Conservation (phyloP, 2,113 vertebrate genomes). For the Cygnus buccinator region DNA sequence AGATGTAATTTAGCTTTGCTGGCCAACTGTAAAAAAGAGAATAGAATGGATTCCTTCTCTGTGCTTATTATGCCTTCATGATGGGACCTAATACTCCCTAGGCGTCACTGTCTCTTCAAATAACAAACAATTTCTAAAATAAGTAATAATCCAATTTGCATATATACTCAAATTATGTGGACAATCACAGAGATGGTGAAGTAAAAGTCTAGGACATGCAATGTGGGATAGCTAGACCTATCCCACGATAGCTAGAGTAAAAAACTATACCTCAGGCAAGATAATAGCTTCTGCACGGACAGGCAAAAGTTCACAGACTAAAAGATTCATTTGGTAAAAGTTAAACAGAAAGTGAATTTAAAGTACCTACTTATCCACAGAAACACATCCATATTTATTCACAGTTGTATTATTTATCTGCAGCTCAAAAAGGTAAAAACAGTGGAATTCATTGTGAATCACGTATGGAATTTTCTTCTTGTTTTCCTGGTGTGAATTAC, state of each 20-base stretch:
- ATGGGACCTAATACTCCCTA: background rate
- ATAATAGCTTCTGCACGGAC: background rate
- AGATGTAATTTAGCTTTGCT: background rate
- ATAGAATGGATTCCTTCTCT: background rate
- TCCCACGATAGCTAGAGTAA: background rate
- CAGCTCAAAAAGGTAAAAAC: background rate
- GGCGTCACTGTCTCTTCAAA: background rate
- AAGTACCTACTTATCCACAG: background rate
- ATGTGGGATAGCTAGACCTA: background rate
- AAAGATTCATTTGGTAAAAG: background rate
- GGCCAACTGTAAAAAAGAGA: background rate
- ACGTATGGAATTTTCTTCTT: background rate
- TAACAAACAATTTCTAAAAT: background rate
- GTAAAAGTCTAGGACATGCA: background rate
- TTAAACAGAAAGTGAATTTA: background rate
- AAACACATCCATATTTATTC: background rate
- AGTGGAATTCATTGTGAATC: background rate
- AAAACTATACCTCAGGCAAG: background rate
- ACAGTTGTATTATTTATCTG: background rate
- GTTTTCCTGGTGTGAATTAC: background rate
- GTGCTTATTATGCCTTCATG: background rate
- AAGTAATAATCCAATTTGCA: background rate
- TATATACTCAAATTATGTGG: background rate
- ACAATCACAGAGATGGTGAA: background rate
- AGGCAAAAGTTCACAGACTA: background rate